Conservation (phyloP, 30 jellyfish, hydroid and myxozoan species). For the Chrysaora quinquecirrha region DNA sequence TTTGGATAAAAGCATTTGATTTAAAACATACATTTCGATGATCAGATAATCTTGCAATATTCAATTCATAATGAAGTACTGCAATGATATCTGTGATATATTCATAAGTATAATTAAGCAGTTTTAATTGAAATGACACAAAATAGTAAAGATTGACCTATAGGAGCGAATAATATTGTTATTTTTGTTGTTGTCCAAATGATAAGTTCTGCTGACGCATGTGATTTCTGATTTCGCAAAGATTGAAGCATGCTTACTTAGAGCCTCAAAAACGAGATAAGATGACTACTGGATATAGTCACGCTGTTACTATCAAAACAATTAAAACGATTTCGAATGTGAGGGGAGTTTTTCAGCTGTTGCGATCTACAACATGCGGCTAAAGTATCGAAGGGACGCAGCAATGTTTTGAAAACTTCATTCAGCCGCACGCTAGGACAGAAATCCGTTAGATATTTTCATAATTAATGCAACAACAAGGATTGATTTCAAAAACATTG, state of each 20-base stretch:
- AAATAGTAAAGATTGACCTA: background rate
- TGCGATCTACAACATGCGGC: constrained; percentile 65
- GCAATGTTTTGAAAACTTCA: constrained; percentile 21
- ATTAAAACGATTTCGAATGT: background rate
- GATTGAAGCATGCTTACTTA: background rate
- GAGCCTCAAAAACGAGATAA: background rate
- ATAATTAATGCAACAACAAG: constrained; percentile 58
- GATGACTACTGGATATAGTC: background rate
- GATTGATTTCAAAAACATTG: constrained; percentile 64
- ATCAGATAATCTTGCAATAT: background rate
- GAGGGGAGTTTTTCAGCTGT: constrained; percentile 56
- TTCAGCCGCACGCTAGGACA: constrained; percentile 44
- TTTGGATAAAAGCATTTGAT: too few species aligned
- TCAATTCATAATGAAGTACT: background rate
- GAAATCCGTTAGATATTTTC: constrained; percentile 57
- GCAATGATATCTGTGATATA: background rate
- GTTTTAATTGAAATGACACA: background rate
- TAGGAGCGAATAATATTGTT: background rate
- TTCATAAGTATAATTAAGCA: background rate
- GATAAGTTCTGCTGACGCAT: too few species aligned
- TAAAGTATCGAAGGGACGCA: background rate
- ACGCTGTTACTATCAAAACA: constrained; percentile 8
- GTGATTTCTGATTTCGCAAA: background rate
- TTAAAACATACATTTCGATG: too few species aligned
- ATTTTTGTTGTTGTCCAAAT: background rate